phyloP scores from a whole-genome alignment of 1,140 invertebrate genomes.

The Tetramorium simillimum region DNA sequence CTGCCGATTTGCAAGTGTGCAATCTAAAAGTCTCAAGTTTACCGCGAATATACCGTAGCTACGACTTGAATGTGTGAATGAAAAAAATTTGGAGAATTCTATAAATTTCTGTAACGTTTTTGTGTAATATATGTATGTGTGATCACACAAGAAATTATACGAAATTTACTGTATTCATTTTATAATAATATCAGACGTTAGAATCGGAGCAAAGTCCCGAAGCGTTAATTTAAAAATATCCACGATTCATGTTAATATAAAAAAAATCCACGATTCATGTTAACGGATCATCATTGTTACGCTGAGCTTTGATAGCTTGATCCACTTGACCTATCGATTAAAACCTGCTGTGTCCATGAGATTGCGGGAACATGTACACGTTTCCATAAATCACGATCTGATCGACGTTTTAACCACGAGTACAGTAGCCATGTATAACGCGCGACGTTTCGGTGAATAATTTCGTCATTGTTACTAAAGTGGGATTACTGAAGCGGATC shows the following conservation, averaged over 20 bases:
- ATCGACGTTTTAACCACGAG: conserved; percentile 67
- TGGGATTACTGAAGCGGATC: conserved; percentile 22
- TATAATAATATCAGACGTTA: neutral
- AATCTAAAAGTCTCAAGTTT: neutral
- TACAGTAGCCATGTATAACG: neutral
- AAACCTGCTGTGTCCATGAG: conserved; percentile 24
- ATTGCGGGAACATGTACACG: conserved; percentile 35
- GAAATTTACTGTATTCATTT: neutral
- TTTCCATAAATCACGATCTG: conserved; percentile 64
- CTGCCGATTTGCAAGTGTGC: neutral
- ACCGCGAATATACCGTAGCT: neutral
- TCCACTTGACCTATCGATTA: conserved; percentile 17
- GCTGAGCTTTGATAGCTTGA: neutral
- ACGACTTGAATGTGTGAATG: neutral
- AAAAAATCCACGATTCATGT: neutral
- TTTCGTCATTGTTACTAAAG: conserved; percentile 44
- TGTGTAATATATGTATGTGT: neutral
- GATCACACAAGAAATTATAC: neutral
- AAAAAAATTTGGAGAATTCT: neutral
- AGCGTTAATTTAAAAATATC: no score
- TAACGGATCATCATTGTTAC: neutral
- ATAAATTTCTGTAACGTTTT: no score
- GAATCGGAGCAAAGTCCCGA: no score
- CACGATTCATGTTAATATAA: neutral
- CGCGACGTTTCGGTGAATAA: conserved; percentile 63